Evolutionary conservation across 2,888 invertebrate species (phyloP).

Genomic region (Scrobipalpa atriplicella): DNA sequence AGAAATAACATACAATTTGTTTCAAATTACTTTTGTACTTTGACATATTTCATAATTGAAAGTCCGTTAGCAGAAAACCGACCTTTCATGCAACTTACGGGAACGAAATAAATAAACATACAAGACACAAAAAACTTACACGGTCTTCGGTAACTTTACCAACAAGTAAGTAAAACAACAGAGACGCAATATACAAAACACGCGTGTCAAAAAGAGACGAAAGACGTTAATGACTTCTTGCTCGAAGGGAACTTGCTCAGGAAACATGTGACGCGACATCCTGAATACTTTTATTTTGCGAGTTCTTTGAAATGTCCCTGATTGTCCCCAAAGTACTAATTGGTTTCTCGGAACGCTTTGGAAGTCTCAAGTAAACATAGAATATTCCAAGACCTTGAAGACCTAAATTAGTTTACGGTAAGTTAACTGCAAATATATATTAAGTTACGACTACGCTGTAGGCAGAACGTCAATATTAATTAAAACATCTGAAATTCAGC

Average conservation of each 20-base stretch:
- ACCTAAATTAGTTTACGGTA: neutral
- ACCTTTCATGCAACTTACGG: too few species aligned
- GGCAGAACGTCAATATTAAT: too few species aligned
- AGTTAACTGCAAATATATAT: too few species aligned
- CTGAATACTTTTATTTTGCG: slow-evolving; percentile 54
- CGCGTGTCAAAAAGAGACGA: slow-evolving; percentile 31
- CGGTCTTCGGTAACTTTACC: slow-evolving; percentile 23
- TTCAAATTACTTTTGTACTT: too few species aligned
- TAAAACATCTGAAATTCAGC: too few species aligned
- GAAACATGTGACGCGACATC: slow-evolving; percentile 50
- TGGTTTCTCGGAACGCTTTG: slow-evolving; percentile 35
- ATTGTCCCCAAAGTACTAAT: slow-evolving; percentile 42
- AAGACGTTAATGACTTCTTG: slow-evolving; percentile 41
- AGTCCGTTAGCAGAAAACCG: neutral
- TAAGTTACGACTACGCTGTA: too few species aligned
- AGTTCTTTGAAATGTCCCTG: slow-evolving; percentile 55
- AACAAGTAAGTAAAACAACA: neutral
- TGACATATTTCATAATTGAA: neutral
- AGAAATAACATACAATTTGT: too few species aligned
- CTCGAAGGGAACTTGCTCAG: slow-evolving; percentile 41
- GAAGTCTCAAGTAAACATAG: neutral
- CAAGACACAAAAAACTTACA: slow-evolving; percentile 32
- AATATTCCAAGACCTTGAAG: neutral
- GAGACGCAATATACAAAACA: slow-evolving; percentile 1
- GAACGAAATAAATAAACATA: slow-evolving; percentile 24